Evolutionary conservation across 1,140 invertebrate genomes (phyloP).

Genomic region (Neodiprion virginianus): DNA sequence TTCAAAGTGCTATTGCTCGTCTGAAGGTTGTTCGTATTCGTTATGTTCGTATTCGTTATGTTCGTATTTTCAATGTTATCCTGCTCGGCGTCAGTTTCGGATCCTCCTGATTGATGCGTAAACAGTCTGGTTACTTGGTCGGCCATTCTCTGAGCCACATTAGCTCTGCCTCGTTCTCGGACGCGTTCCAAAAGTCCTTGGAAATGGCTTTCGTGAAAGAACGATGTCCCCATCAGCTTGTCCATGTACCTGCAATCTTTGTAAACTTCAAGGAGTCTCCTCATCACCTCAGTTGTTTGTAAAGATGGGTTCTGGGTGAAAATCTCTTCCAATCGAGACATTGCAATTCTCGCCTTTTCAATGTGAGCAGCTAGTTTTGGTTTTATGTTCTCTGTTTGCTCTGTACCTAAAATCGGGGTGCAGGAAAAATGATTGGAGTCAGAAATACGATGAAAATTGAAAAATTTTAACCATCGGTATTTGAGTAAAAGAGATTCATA

Average conservation of each 20-base stretch:
- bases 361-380: constrained; percentile 77
- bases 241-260: constrained; percentile 88
- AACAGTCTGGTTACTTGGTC: constrained; percentile 67
- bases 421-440: background rate
- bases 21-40: constrained; percentile 21
- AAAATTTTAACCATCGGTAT: background rate
- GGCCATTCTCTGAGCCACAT: constrained; percentile 64
- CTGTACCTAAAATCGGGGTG: constrained; percentile 27
- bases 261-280: constrained; percentile 81
- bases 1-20: constrained; percentile 25
- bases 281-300: constrained; percentile 78
- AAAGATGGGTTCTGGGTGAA: constrained; percentile 76
- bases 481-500: background rate
- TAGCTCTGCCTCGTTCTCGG: constrained; percentile 61
- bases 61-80: constrained; percentile 30
- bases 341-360: constrained; percentile 75
- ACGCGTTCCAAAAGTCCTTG: constrained; percentile 70
- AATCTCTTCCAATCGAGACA: constrained; percentile 77
- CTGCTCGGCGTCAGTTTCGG: constrained; percentile 35
- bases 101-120: constrained; percentile 47
- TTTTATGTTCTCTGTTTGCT: constrained; percentile 62
- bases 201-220: constrained; percentile 84
- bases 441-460: background rate
- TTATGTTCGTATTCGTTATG: constrained; percentile 22
- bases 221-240: constrained; percentile 82